Evolutionary conservation across 2,888 invertebrate genomes (phyloP), one percentile per base, ranked within the genome.

Genomic region (Ceratothoa steindachneri): DNA sequence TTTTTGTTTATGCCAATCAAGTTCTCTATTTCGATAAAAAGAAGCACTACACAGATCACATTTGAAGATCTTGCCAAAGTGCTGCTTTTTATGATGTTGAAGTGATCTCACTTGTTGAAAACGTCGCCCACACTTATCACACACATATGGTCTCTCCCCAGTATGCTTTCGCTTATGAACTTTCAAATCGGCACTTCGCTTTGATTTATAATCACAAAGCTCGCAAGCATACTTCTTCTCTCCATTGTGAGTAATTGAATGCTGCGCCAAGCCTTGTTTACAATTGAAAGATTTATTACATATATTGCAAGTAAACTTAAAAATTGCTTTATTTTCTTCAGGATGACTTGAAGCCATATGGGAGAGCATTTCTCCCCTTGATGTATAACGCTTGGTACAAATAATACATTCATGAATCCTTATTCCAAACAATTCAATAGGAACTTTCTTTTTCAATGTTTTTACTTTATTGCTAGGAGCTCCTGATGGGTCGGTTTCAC

Each of bases 141-240:
- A 60, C 3, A 60, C 60, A 3, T 60, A 60, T 24, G 60, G 27
- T 22, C 12, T 24, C 2, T 7, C 60, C 24, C 27, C 60, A 24
- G 60, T 60, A 60, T 60, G 60, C 27, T 60, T 60, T 24, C 60
- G n/a, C 60, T 22, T 60, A 60, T 60, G 60, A 60, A 60, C 60
- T 60, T 60, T 60, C 1, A 60, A 7, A 7, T 60, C 60, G 1
- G 60, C 1, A 7, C 27, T 60, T 24, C 60, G n/a, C 3, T 60
- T 60, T 60, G 60, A 60, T 24, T 60, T 60, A 24, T 60, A 60
- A 7, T 60, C 60, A 60, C 60, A 60, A 7, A 3, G 60, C 1
- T n/a, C 1, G 3, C 60, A 60, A 24, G 22, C n/a, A 60, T 22
- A 60, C 22, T 60, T 60, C 3, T 7, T 60, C 60, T 60, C 60